These are phyloP conservation scores for Wiebesia pumilae DNA, from an alignment of 1,140 invertebrate species.

Conservation along the genomic window DNA sequence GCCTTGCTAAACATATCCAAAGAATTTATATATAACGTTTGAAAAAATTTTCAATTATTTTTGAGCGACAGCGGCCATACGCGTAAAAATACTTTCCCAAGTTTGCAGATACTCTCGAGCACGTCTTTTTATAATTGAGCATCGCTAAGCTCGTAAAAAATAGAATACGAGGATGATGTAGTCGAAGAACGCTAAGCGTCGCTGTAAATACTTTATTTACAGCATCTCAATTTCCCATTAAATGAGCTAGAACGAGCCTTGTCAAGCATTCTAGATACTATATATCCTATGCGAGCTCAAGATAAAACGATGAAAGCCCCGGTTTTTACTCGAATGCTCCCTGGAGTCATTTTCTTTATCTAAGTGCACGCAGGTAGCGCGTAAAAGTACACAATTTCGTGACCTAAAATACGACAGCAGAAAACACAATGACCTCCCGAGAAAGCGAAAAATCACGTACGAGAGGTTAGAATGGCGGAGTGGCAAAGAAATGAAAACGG, in stretches of 20 bases:
- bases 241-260: not conserved
- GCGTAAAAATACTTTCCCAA: not conserved
- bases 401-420: conserved; percentile 37
- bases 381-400: not conserved
- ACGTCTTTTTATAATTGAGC: not conserved
- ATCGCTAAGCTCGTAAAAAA: not conserved
- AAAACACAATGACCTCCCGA: conserved; percentile 4
- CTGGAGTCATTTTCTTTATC: no score
- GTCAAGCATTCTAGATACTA: not conserved
- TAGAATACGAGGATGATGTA: not conserved
- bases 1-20: not conserved
- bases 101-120: not conserved
- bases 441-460: conserved; percentile 51
- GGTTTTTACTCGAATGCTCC: no score
- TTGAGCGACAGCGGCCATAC: not conserved
- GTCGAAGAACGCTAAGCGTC: not conserved
- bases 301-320: no score
- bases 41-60: no score
- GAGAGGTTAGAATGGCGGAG: not conserved
- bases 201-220: not conserved
- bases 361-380: not conserved
- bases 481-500: not conserved
- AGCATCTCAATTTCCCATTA: not conserved
- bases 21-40: no score
- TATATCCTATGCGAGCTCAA: not conserved